Conservation (phyloP, 1,140 invertebrate species). For the Dinothrombium tinctorium region DNA sequence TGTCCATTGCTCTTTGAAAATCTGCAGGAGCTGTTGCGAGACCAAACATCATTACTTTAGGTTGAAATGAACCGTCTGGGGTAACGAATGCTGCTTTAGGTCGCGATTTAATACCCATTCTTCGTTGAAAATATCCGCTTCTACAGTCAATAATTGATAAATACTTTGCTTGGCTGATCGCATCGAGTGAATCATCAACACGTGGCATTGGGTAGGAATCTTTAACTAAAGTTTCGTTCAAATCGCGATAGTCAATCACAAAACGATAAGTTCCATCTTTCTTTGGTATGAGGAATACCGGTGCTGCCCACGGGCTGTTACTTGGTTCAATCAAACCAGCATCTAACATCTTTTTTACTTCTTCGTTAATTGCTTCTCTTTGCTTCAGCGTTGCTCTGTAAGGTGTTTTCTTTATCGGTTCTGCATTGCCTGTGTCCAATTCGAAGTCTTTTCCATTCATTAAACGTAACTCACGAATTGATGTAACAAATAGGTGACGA, state of each 20-base stretch:
- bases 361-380: neutral
- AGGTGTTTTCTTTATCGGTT: neutral
- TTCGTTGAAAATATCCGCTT: constrained; percentile 19
- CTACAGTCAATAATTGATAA: constrained; percentile 17
- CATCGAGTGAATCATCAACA: constrained; percentile 23
- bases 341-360: neutral
- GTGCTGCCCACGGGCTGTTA: neutral
- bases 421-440: neutral
- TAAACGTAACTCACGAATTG: neutral
- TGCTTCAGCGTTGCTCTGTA: neutral
- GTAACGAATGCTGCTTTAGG: constrained; percentile 12
- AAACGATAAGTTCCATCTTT: constrained; percentile 8
- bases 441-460: neutral
- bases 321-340: neutral
- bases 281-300: neutral
- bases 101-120: constrained; percentile 13
- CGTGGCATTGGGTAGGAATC: constrained; percentile 19
- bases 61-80: constrained; percentile 8
- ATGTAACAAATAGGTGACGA: neutral
- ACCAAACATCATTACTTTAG: constrained; percentile 12
- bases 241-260: constrained; percentile 3
- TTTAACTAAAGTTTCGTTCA: constrained; percentile 7
- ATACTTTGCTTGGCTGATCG: constrained; percentile 11
- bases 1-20: constrained; percentile 14
- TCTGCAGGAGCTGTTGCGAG: constrained; percentile 11